Conservation (phyloP, 92 coral and sea anemone genomes). For the Virgularia gustaviana region DNA sequence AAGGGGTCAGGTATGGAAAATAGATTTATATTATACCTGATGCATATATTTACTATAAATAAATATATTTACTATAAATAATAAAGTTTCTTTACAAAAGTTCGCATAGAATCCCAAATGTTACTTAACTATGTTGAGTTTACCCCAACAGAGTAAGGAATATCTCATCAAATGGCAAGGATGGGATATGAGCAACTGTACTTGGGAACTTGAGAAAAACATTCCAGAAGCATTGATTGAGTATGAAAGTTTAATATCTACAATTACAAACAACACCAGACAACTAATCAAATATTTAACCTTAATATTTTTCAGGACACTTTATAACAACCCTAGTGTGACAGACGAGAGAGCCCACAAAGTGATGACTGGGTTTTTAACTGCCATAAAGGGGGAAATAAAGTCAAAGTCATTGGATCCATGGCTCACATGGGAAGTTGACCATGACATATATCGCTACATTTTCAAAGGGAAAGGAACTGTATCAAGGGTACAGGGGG, state of each 20-base stretch:
- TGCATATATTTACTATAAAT: too few species aligned
- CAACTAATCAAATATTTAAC: neutral
- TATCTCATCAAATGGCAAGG: constrained; percentile 14
- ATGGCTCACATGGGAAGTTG: neutral
- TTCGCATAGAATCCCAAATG: too few species aligned
- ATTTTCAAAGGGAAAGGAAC: constrained; percentile 51
- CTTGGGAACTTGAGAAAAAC: neutral
- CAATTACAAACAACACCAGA: neutral
- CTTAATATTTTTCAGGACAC: neutral
- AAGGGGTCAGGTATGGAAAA: too few species aligned
- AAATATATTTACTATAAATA: too few species aligned
- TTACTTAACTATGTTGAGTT: too few species aligned
- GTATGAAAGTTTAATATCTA: neutral
- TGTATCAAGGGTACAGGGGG: constrained; percentile 50
- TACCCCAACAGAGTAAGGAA: neutral
- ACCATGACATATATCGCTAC: constrained; percentile 53
- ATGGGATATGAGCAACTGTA: neutral
- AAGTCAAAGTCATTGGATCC: constrained; percentile 1
- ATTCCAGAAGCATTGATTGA: neutral
- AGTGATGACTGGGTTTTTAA: too few species aligned
- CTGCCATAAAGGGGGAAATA: neutral
- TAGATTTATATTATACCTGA: too few species aligned
- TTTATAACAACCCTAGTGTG: constrained; percentile 16
- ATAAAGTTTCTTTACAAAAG: too few species aligned
- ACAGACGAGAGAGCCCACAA: too few species aligned